These are phyloP conservation scores for Matsumyia berberina DNA, from an alignment of 2,888 invertebrate species.

Conservation along the genomic window DNA sequence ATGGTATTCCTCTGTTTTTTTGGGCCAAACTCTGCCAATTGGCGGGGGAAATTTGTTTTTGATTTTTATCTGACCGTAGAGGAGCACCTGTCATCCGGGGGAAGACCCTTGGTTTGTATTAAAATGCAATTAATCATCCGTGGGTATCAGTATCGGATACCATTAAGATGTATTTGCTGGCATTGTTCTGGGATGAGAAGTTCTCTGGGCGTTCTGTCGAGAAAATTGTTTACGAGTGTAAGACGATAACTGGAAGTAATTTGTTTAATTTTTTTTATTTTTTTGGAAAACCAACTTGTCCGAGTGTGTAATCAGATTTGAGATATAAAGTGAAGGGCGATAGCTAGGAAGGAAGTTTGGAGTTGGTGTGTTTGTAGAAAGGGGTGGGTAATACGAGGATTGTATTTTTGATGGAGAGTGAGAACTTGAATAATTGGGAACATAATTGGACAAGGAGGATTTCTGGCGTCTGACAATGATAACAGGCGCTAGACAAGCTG, in stretches of 20 bases:
- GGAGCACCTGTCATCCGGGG: background rate
- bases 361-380: too few relatives aligned
- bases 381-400: too few relatives aligned
- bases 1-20: background rate
- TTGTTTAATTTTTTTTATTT: slow-evolving; percentile 2
- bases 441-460: too few relatives aligned
- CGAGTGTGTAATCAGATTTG: too few relatives aligned
- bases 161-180: slow-evolving; percentile 6
- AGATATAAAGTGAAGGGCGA: too few relatives aligned
- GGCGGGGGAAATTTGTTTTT: slow-evolving; percentile 14
- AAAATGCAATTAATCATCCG: slow-evolving; percentile 21
- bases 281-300: background rate
- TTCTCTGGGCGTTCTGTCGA: slow-evolving; percentile 12
- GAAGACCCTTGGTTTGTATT: background rate
- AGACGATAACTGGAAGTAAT: background rate
- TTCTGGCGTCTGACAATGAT: too few relatives aligned
- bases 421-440: too few relatives aligned
- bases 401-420: too few relatives aligned
- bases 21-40: slow-evolving; percentile 4
- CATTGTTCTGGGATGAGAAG: background rate
- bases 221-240: background rate
- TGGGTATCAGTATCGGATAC: slow-evolving; percentile 8
- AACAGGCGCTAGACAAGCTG: too few relatives aligned
- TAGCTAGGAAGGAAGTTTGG: too few relatives aligned
- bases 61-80: slow-evolving; percentile 16